Evolutionary conservation across 64 coral and sea anemone genomes (phyloP), one percentile per base, ranked within the genome.

Genomic region (Pocillopora verrucosa): DNA sequence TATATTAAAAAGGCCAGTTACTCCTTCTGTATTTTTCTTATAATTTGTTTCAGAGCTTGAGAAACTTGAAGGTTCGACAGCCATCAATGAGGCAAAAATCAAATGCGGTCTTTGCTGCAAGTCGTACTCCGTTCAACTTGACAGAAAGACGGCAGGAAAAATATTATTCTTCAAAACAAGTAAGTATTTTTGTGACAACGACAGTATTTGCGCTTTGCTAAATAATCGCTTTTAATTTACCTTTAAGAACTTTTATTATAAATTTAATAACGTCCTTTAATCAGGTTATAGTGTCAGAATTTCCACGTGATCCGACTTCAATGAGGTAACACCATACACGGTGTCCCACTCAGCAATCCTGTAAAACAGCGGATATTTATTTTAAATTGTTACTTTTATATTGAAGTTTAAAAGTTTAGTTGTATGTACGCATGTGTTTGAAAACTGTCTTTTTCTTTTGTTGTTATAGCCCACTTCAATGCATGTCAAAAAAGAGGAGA

Each of bases 21-120:
- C 12, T 14, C 63, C 63, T 14, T 67, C 63, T 67, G 34, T 38
- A 60, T 51, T 10, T 57, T 67, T 79, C 59, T 90, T 45, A 38
- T 56, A 38, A 26, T 90, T 72, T 90, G 78, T 90, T 75, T 72
- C 87, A 89, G 87, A 79, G 22, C 76, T 89, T 62, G 87, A 14
- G 34, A 89, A 79, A 80, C 87, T 80, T 90, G 56, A 90, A 90
- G 79, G 79, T 83, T 83, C 67, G 61, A 83, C 89, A 83, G 89
- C 89, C n/a, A 83, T 83, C 13, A 90, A 90, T 25, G 68, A 90
- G 78, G 57, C 16, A 37, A 83, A 90, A 83, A 16, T 90, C 63
- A 80, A 90, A 83, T 90, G 89, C 26, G 89, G 89, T 90, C 61
- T 90, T 83, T 83, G 89, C 25, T 72, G 77, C 88, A 90, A 90